Percentiles rank a stretch among this genome's conserved stretches.
phyloP scores from a whole-genome alignment of 2,113 vertebrate genomes.

The Nesoenas mayeri region DNA sequence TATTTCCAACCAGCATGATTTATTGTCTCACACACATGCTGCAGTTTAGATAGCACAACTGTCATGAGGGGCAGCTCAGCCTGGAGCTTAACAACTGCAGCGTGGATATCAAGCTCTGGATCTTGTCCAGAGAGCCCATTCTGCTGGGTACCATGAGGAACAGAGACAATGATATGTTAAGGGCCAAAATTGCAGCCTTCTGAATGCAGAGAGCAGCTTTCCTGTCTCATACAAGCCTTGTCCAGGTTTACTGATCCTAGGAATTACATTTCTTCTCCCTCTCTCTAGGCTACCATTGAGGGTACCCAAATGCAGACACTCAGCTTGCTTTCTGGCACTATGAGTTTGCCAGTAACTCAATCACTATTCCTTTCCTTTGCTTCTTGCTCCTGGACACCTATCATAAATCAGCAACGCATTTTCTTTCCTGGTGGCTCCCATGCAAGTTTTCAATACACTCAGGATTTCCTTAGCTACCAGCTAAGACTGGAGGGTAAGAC shows the following conservation, averaged over 20 bases:
- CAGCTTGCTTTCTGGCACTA: neutral
- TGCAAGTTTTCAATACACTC: neutral
- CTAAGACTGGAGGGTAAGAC: neutral
- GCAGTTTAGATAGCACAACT: rapidly evolving
- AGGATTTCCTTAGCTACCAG: neutral
- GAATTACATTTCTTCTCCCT: neutral
- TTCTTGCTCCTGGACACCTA: neutral
- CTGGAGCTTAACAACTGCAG: neutral
- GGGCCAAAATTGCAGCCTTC: neutral
- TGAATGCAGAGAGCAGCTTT: neutral
- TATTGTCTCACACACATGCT: neutral
- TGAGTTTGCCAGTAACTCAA: neutral
- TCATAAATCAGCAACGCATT: neutral
- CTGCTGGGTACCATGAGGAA: neutral
- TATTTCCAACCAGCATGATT: neutral
- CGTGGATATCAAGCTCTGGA: neutral
- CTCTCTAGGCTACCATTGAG: neutral
- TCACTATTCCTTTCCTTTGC: neutral
- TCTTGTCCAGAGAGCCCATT: neutral
- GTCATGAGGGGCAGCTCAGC: neutral
- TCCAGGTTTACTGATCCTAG: neutral
- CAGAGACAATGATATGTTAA: neutral
- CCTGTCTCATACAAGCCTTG: neutral
- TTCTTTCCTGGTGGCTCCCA: neutral
- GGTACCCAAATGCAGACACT: neutral